phyloP scores from a whole-genome alignment of 2,797 vertebrate species.

The Poeciliopsis infans region DNA sequence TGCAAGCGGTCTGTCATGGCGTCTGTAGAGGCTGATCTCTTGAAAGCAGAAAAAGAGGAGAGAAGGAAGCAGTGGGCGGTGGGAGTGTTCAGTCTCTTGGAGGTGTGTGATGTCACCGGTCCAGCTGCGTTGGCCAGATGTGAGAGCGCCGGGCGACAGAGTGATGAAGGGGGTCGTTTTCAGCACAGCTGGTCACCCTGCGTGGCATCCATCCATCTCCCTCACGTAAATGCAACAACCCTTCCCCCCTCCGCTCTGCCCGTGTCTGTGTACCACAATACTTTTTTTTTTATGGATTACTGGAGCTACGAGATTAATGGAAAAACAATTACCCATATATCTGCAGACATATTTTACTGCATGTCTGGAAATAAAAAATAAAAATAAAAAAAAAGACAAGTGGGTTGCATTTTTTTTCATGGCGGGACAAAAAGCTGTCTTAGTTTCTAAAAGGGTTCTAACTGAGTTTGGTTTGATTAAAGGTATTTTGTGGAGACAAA shows the following conservation, averaged over 20 bases:
- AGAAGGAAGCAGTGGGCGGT: slow-evolving; percentile 6
- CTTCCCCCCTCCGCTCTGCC: slow-evolving; percentile 19
- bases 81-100: slow-evolving; percentile 8
- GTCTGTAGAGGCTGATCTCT: slow-evolving; percentile 5
- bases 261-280: slow-evolving; percentile 40
- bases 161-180: slow-evolving; percentile 48
- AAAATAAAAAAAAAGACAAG: neutral
- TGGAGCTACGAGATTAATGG: slow-evolving; percentile 32
- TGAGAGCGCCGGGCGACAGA: slow-evolving; percentile 23
- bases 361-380: neutral
- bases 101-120: neutral
- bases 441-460: neutral
- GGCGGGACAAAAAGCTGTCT: neutral
- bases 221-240: slow-evolving; percentile 25
- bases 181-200: slow-evolving; percentile 48
- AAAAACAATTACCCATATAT: slow-evolving; percentile 40
- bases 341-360: slow-evolving; percentile 4
- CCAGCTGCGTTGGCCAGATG: slow-evolving; percentile 43
- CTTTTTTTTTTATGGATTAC: slow-evolving; percentile 52
- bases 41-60: slow-evolving; percentile 11
- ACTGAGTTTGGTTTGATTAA: neutral
- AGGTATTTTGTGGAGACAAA: neutral
- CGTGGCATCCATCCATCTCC: slow-evolving; percentile 39
- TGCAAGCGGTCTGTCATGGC: neutral
- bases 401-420: neutral